Conservation (phyloP, 2,113 vertebrate species). For the Thalassarche chlororhynchos region DNA sequence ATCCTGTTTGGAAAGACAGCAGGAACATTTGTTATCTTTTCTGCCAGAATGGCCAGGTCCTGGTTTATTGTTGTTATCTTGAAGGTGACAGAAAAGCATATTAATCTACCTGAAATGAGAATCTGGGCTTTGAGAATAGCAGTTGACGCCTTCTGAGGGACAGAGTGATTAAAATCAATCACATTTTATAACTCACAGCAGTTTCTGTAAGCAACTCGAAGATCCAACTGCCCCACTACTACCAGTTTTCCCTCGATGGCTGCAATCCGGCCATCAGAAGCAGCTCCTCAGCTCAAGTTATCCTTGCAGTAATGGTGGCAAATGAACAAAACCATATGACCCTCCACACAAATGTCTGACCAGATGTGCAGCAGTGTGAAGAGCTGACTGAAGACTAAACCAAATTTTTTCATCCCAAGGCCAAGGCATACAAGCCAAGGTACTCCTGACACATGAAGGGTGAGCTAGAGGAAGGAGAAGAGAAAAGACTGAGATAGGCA, state of each 20-base stretch:
- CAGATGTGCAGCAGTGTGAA: neutral
- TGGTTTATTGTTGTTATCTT: slow-evolving; percentile 51
- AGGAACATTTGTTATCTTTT: slow-evolving; percentile 30
- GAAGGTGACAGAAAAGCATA: neutral
- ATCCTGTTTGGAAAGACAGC: neutral
- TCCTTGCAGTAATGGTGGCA: neutral
- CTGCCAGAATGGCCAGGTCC: neutral
- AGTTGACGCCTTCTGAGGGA: neutral
- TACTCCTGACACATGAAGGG: neutral
- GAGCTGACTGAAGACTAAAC: neutral
- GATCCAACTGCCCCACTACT: neutral
- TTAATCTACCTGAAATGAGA: slow-evolving; percentile 56
- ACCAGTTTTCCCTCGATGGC: neutral
- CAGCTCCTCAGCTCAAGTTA: neutral
- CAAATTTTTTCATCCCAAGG: neutral
- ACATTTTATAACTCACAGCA: neutral
- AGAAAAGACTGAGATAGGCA: neutral
- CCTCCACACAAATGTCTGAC: neutral
- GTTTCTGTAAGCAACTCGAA: neutral
- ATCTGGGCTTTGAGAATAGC: neutral
- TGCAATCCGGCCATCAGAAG: neutral
- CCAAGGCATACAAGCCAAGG: neutral
- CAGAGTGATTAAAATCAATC: slow-evolving; percentile 12
- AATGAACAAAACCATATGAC: neutral
- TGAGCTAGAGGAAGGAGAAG: neutral